phyloP scores from a whole-genome alignment of 2,797 vertebrate species.

The Thunnus albacares region DNA sequence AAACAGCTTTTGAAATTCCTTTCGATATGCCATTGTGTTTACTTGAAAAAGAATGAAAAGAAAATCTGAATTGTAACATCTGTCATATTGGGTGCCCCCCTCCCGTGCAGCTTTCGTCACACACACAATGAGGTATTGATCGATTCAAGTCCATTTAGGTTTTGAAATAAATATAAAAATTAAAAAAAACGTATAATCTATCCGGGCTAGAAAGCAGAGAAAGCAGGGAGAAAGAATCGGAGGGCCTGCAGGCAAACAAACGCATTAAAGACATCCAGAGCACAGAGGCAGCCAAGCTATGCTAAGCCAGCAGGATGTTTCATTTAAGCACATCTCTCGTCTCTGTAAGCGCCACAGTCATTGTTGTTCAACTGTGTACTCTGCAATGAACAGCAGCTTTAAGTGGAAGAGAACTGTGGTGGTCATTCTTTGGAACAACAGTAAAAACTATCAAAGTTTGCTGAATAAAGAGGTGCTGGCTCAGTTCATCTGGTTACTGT shows the following conservation, averaged over 20 bases:
- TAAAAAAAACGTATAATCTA: constrained; percentile 78
- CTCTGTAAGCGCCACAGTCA: constrained; percentile 81
- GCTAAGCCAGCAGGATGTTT: constrained; percentile 87
- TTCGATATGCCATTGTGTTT: constrained; percentile 87
- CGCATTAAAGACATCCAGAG: constrained; percentile 83
- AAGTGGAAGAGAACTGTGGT: constrained; percentile 66
- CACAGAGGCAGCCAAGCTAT: constrained; percentile 85
- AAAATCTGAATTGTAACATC: constrained; percentile 88
- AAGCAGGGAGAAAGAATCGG: constrained; percentile 78
- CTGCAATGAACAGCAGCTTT: constrained; percentile 70
- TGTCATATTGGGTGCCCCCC: constrained; percentile 78
- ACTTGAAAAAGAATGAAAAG: constrained; percentile 86
- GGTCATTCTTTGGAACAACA: constrained; percentile 75
- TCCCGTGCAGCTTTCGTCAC: constrained; percentile 80
- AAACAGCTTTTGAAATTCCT: constrained; percentile 87
- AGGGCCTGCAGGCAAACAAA: constrained; percentile 85
- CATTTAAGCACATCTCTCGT: constrained; percentile 85
- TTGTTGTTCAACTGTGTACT: constrained; percentile 78
- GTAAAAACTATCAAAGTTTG: constrained; percentile 76
- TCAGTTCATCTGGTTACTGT: constrained; percentile 55
- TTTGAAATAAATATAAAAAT: constrained; percentile 84
- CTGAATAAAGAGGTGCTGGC: constrained; percentile 47
- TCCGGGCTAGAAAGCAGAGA: constrained; percentile 81
- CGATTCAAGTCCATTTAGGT: constrained; percentile 87
- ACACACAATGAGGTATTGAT: constrained; percentile 87